Evolutionary conservation across 2,888 invertebrate genomes (phyloP), one percentile per base, ranked within the genome.

Genomic region (Phlogophora meticulosa): DNA sequence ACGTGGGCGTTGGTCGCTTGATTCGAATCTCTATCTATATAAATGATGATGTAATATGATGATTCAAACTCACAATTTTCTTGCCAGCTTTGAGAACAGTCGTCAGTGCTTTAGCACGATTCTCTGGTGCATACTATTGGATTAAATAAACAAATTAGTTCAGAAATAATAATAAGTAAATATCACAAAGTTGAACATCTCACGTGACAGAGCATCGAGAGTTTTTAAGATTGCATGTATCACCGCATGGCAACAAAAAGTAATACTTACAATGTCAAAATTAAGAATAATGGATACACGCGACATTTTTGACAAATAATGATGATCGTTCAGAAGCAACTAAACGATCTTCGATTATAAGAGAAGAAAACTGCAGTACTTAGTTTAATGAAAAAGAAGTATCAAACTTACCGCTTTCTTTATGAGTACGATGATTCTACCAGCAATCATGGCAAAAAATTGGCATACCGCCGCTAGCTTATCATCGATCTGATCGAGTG

Each of bases 391-490:
- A 1, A 2, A 32, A 38, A 24, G 2, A n/a, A 38, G 13, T 5
- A 0, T 7, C 2, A 5, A 34, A 59, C 62, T 65, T 22, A 65
- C 45, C 1, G 13, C 0, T 9, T 10, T 13, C 13, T 0, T 24
- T 0, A 15, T 0, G 9, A 7, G 2, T 0, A 1, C 0, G 10
- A 0, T 0, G 9, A 32, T 0, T 24, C 38, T 51, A 0, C 0
- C 10, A 15, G 1, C 22, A 38, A 43, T 0, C 11, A 13, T 0
- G 11, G 1, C 0, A 0, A 20, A 0, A 13, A 22, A 11, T 17
- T 1, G 4, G 17, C 20, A 0, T 32, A 57, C 4, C 2, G 38
- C 0, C 5, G 1, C 15, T 1, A 10, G 0, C 5, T 38, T 38
- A 0, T 17, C 11, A n/a, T 28, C 15, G 22, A 67, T n/a, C 22